Evolutionary conservation across 2,113 vertebrate species (phyloP).

Genomic region (Perca fluviatilis): DNA sequence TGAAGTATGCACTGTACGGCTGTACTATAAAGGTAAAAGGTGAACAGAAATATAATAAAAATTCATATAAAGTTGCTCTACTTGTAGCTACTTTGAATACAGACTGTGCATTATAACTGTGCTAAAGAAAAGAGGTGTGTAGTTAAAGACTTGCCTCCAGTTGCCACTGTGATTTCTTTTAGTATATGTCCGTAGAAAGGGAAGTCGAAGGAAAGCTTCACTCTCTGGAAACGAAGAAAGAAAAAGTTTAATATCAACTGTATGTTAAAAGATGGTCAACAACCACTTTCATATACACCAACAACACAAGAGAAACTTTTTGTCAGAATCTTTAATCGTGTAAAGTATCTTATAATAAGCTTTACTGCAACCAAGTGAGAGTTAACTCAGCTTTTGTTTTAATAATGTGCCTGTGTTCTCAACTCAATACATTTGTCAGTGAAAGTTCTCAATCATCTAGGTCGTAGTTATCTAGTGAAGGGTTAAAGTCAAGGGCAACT

Average conservation of each 20-base stretch:
- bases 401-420: background rate
- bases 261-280: background rate
- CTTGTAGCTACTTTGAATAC: background rate
- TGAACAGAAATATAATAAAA: background rate
- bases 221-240: conserved; percentile 87
- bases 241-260: background rate
- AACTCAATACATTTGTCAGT: background rate
- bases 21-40: background rate
- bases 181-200: conserved; percentile 97
- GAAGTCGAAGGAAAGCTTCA: conserved; percentile 95
- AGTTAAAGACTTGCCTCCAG: conserved; percentile 89
- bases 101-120: background rate
- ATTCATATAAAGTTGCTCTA: background rate
- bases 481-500: no score
- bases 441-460: no score
- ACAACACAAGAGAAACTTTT: background rate
- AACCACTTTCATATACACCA: background rate
- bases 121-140: background rate
- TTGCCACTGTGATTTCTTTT: conserved; percentile 94
- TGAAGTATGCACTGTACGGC: background rate
- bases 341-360: background rate
- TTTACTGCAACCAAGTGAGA: background rate
- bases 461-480: no score
- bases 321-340: background rate
- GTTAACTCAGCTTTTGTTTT: background rate